phyloP scores from a whole-genome alignment of 2,888 invertebrate species.

The Rhagonycha lutea region DNA sequence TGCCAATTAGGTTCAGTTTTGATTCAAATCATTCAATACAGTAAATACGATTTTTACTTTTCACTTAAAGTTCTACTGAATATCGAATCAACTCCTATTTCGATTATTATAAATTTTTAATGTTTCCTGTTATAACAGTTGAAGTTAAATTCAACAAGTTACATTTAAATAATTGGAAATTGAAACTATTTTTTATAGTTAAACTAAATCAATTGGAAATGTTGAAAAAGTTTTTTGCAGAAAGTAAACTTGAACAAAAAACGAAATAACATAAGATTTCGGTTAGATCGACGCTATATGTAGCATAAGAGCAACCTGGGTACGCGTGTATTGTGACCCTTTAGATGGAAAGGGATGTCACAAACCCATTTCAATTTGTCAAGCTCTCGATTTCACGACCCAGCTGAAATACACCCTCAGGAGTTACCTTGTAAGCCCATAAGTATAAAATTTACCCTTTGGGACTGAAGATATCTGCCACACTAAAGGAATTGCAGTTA shows the following conservation, averaged over 20 bases:
- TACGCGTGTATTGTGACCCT: slow-evolving; percentile 29
- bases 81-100: background rate
- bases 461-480: slow-evolving; percentile 36
- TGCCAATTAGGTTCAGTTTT: background rate
- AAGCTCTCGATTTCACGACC: slow-evolving; percentile 48
- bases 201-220: slow-evolving; percentile 18
- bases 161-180: background rate
- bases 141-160: background rate
- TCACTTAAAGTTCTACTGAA: background rate
- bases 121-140: background rate
- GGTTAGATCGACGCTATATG: slow-evolving; percentile 13
- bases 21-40: background rate
- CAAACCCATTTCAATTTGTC: slow-evolving; percentile 53
- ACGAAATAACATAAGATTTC: slow-evolving; percentile 26
- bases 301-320: slow-evolving; percentile 22
- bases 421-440: slow-evolving; percentile 48
- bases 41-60: background rate
- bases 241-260: slow-evolving; percentile 12
- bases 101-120: background rate
- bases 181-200: background rate
- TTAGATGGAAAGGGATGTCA: slow-evolving; percentile 37
- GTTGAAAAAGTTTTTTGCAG: slow-evolving; percentile 5
- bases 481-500: slow-evolving; percentile 38
- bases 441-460: slow-evolving; percentile 47
- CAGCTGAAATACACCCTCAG: slow-evolving; percentile 50